Evolutionary conservation across 2,797 vertebrate genomes (phyloP).

Genomic region (Falco novaeseelandiae): DNA sequence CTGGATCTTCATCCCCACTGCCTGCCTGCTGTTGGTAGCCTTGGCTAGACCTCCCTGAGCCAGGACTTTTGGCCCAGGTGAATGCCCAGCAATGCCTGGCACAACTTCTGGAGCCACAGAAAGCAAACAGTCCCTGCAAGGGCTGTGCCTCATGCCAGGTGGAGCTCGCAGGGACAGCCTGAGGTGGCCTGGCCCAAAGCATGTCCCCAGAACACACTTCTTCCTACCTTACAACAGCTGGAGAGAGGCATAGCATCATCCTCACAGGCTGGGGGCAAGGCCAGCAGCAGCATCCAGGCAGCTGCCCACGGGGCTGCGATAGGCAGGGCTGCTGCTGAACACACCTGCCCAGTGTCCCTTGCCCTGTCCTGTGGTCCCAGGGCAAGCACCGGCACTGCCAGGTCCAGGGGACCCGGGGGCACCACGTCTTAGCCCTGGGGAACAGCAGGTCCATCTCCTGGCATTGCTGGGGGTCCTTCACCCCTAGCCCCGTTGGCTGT

Average conservation of each 20-base stretch:
- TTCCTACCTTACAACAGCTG: not conserved
- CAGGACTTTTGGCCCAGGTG: not conserved
- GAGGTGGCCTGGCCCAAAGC: not conserved
- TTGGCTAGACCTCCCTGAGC: not conserved
- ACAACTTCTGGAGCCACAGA: not conserved
- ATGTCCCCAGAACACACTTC: not conserved
- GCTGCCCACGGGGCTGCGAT: not conserved
- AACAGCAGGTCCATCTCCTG: not conserved
- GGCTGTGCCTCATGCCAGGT: not conserved
- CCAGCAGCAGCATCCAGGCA: not conserved
- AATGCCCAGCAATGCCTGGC: not conserved
- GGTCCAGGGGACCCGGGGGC: not conserved
- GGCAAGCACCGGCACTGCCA: not conserved
- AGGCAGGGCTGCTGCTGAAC: not conserved
- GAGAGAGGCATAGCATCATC: not conserved
- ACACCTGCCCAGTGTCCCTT: not conserved
- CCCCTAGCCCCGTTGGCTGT: not conserved
- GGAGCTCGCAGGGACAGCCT: not conserved
- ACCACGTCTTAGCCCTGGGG: fast-evolving
- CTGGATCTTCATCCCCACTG: not conserved
- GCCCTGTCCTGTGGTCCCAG: not conserved
- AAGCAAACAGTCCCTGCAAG: not conserved
- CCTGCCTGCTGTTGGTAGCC: not conserved
- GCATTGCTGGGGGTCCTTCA: not conserved
- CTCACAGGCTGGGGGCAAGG: fast-evolving